A percentile compares a stretch with the other conserved stretches of the same genome.
Conservation (phyloP, 1,140 invertebrate species). For the Zaprionus taronus region DNA sequence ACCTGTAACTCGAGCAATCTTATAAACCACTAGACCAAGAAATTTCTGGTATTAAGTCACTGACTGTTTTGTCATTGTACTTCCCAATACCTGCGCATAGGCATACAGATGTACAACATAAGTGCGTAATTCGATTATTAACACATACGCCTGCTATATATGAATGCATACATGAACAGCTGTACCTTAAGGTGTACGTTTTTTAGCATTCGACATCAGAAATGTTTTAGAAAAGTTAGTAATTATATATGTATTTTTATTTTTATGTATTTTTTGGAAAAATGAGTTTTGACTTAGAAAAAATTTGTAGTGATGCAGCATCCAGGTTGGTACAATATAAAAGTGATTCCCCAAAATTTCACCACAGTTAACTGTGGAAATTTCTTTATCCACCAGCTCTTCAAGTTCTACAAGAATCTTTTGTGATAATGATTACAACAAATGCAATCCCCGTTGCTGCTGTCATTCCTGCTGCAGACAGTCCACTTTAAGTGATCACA, state of each 20-base stretch:
- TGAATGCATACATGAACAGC: background rate
- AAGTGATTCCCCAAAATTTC: background rate
- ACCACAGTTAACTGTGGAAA: background rate
- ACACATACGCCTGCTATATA: background rate
- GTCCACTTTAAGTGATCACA: slow-evolving; percentile 46
- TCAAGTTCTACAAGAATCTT: slow-evolving; percentile 59
- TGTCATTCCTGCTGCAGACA: slow-evolving; percentile 38
- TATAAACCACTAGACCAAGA: too few relatives aligned
- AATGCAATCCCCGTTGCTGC: slow-evolving; percentile 43
- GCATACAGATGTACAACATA: background rate
- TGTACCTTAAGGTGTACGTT: background rate
- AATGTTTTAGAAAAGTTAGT: slow-evolving; percentile 2
- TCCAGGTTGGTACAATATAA: slow-evolving; percentile 39
- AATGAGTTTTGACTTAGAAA: slow-evolving; percentile 54
- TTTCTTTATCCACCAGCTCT: slow-evolving; percentile 32
- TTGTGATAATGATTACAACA: slow-evolving; percentile 47
- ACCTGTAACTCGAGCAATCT: too few relatives aligned
- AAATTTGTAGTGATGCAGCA: slow-evolving; percentile 45
- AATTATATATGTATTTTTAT: slow-evolving; percentile 24
- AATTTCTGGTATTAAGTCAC: too few relatives aligned
- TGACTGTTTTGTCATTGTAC: slow-evolving; percentile 32
- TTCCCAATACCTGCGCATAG: slow-evolving; percentile 20
- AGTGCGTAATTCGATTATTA: slow-evolving; percentile 10
- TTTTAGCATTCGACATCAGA: slow-evolving; percentile 21
- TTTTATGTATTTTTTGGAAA: slow-evolving; percentile 43